Conservation (phyloP, 2,797 vertebrate genomes). For the Odontamblyopus lacepedii region DNA sequence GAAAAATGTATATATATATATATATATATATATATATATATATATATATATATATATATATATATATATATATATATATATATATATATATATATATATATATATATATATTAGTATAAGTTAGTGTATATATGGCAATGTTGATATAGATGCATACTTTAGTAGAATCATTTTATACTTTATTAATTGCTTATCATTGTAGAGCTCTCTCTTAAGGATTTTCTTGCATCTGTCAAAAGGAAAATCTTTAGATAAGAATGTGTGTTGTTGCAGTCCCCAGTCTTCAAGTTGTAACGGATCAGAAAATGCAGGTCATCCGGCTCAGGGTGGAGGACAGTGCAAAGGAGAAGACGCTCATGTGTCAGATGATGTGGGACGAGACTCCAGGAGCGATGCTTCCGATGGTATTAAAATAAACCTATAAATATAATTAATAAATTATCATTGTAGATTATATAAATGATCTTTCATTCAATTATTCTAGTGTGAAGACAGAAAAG, state of each 20-base stretch:
- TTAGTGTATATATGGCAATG: too few species aligned
- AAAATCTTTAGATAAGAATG: background rate
- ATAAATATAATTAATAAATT: background rate
- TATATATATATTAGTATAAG: too few species aligned
- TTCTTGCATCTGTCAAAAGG: background rate
- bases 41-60: too few species aligned
- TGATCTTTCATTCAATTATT: conserved; percentile 10
- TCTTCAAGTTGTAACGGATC: conserved; percentile 39
- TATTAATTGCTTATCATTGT: too few species aligned
- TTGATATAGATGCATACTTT: too few species aligned
- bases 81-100: too few species aligned
- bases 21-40: too few species aligned
- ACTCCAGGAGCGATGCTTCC: conserved; percentile 14
- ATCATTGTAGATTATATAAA: background rate
- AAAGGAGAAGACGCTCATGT: conserved; percentile 33
- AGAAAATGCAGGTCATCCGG: conserved; percentile 22
- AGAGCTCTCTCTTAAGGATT: background rate
- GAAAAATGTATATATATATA: too few species aligned
- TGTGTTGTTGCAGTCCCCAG: conserved; percentile 51
- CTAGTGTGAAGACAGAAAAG: conserved; percentile 45
- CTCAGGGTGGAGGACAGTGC: conserved; percentile 45
- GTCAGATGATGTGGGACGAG: conserved; percentile 47
- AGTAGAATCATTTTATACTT: too few species aligned
- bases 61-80: too few species aligned
- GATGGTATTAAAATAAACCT: conserved; percentile 63